Base-by-base conservation (phyloP, 2,888 invertebrate genomes). In the Boloria euphrosyne region DNA sequence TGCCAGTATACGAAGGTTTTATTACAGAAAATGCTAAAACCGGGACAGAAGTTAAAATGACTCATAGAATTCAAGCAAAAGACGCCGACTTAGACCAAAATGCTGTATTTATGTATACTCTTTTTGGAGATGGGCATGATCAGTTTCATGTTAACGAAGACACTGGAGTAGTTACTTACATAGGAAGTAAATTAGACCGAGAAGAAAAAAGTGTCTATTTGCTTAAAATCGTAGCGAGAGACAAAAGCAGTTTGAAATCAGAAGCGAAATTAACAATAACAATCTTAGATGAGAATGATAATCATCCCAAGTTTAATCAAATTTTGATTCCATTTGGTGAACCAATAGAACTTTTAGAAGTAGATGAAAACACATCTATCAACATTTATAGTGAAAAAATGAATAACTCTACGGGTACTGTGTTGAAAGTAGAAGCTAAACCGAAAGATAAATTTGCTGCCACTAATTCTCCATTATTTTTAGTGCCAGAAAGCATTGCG, bases 281-380 rank as follows among this genome's bases (percentile, higher is more conserved):
- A 0, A 87, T 97, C 27, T 93, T 94, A 4, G 98, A 98, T 80
- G 95, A 95, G 78, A 98, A 98, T 78, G 97, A 97, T 79, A 97
- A 97, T 81, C 80, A 94, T 14, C 97, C 97, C 0, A 90, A 90
- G 60, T 96, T 96, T 75, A 93, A 93, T 64, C 94, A 96, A 78
- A 94, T 97, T 74, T 92, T 94, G 0, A 94, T 97, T 47, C 94
- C 95, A 4, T 92, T 95, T 60, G 95, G 95, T 64, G 94, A 95
- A 73, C 94, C 93, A 10, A 89, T 96, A 22, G 94, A 95, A 67
- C 92, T 96, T 43, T 79, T 95, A 2, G 95, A 95, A 78, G 91
- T 93, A 17, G 94, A 94, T 66, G 93, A 93, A 52, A 88, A 90
- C 75, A 92, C 91, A 18, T 79, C 77, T 61, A 77, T 93, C 0